Evolutionary conservation across 2,888 invertebrate genomes (phyloP).

Genomic region (Lasioglossum lativentre): DNA sequence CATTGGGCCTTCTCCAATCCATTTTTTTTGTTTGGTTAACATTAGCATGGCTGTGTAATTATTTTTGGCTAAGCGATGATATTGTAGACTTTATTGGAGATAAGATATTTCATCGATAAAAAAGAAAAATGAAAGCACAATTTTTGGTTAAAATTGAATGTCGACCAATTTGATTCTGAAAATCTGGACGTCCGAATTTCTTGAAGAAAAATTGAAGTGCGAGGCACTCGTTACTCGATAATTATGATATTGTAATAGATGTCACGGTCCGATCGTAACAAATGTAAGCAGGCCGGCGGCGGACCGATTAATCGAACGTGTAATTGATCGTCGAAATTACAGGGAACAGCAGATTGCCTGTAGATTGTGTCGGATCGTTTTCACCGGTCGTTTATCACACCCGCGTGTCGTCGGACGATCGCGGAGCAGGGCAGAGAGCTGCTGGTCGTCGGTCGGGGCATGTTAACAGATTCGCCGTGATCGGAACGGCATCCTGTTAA

Average conservation of each 20-base stretch:
- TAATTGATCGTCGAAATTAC: slow-evolving; percentile 4
- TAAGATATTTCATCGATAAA: too few species aligned
- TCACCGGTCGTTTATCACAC: slow-evolving; percentile 11
- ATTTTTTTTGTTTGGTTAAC: background rate
- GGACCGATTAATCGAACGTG: slow-evolving; percentile 5
- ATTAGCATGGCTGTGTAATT: background rate
- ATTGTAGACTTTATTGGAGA: too few species aligned
- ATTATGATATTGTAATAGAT: background rate
- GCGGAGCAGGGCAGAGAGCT: background rate
- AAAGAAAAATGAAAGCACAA: too few species aligned
- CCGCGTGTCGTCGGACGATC: background rate
- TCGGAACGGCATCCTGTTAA: slow-evolving; percentile 1
- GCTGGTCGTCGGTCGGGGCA: background rate
- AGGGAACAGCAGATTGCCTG: slow-evolving; percentile 2
- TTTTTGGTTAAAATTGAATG: too few species aligned
- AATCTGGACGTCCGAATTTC: too few species aligned
- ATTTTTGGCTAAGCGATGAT: background rate
- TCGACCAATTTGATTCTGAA: too few species aligned
- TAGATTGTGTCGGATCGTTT: slow-evolving; percentile 3
- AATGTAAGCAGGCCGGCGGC: background rate
- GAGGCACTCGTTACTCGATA: background rate
- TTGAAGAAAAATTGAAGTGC: too few species aligned
- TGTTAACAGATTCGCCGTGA: slow-evolving; percentile 9
- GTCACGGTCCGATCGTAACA: background rate
- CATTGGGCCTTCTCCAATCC: background rate